phyloP scores from a whole-genome alignment of 2,888 invertebrate species.

The Xestobium rufovillosum region DNA sequence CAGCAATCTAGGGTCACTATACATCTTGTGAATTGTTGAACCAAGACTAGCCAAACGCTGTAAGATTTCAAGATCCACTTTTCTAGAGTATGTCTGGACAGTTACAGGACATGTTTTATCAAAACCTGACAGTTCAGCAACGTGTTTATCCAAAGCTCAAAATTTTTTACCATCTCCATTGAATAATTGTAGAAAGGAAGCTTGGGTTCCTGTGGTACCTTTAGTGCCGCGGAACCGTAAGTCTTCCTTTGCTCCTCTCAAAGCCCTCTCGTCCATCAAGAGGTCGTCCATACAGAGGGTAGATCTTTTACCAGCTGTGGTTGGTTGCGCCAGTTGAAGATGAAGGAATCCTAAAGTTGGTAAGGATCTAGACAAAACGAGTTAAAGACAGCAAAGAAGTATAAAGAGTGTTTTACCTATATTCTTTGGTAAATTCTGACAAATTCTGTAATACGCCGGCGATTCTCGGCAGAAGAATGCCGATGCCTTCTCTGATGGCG shows the following conservation, averaged over 20 bases:
- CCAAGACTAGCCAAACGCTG: constrained; percentile 50
- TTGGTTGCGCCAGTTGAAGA: constrained; percentile 94
- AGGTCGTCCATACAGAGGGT: constrained; percentile 94
- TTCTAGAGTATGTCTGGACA: constrained; percentile 93
- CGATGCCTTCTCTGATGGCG: constrained; percentile 75
- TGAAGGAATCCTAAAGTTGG: constrained; percentile 98
- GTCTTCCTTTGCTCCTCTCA: constrained; percentile 64
- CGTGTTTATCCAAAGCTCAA: constrained; percentile 69
- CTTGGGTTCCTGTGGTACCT: constrained; percentile 98
- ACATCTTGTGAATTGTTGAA: constrained; percentile 91
- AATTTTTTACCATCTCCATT: constrained; percentile 84
- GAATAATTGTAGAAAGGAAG: constrained; percentile 91
- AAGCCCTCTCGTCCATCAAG: constrained; percentile 82
- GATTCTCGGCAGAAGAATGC: constrained; percentile 75
- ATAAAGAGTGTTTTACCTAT: constrained; percentile 52
- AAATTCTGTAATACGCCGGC: constrained; percentile 74
- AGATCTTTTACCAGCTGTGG: constrained; percentile 95
- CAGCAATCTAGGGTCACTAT: constrained; percentile 85
- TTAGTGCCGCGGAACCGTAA: constrained; percentile 93
- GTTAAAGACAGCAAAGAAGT: not conserved
- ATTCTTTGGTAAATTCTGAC: constrained; percentile 68
- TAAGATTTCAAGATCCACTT: constrained; percentile 64
- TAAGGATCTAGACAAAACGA: no score
- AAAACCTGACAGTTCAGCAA: constrained; percentile 87
- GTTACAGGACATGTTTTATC: constrained; percentile 76